phyloP scores from a whole-genome alignment of 2,113 vertebrate genomes.

The Engystomops pustulosus region DNA sequence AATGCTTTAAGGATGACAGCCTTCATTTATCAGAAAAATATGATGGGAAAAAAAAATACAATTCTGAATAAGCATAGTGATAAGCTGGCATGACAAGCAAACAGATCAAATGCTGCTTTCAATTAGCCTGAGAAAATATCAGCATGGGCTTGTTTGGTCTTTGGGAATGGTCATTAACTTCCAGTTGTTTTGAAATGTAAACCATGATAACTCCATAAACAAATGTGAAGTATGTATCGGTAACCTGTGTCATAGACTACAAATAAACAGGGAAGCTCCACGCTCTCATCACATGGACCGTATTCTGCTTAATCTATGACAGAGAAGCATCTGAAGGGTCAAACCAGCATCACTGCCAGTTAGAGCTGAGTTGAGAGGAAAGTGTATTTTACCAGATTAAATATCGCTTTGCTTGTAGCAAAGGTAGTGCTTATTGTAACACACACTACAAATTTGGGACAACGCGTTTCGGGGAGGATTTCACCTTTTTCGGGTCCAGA shows the following conservation, averaged over 20 bases:
- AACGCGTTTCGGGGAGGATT: no score
- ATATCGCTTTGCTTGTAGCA: no score
- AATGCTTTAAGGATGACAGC: not conserved
- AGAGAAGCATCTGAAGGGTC: no score
- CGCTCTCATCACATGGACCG: not conserved
- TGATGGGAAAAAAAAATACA: not conserved
- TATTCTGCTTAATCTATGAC: no score
- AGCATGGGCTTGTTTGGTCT: constrained; percentile 50
- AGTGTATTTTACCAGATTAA: no score
- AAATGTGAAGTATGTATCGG: not conserved
- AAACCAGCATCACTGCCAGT: no score
- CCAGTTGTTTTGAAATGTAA: constrained; percentile 30
- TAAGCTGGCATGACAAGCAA: not conserved
- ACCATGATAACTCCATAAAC: constrained; percentile 31
- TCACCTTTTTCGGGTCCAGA: no score
- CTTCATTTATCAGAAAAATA: not conserved
- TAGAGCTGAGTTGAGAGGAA: no score
- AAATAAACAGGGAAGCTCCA: not conserved
- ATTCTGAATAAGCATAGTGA: not conserved
- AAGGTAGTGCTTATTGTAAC: no score
- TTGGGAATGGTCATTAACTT: constrained; percentile 38
- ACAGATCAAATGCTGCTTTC: constrained; percentile 23
- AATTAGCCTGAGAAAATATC: constrained; percentile 31
- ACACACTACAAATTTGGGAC: no score
- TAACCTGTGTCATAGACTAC: constrained; percentile 3